phyloP scores from a whole-genome alignment of 2,888 invertebrate species.

The Lissonota sp. region DNA sequence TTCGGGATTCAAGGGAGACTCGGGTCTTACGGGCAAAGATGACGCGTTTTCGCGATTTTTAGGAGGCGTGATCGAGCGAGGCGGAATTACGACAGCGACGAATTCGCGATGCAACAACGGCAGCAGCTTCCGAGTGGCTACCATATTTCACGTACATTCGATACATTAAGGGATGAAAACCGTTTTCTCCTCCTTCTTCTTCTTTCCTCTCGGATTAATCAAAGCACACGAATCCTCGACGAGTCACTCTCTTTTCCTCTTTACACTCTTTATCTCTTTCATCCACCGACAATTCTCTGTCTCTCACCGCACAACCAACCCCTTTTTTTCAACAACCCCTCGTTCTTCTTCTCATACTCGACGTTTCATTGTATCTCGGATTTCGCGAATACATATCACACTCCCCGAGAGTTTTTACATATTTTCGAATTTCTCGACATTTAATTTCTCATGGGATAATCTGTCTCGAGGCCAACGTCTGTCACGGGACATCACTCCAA shows the following conservation, averaged over 20 bases:
- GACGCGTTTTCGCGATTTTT: background rate
- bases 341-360: constrained; percentile 15
- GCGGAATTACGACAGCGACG: constrained; percentile 26
- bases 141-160: constrained; percentile 61
- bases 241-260: constrained; percentile 37
- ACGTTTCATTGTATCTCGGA: background rate
- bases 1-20: constrained; percentile 25
- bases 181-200: background rate
- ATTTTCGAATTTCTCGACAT: constrained; percentile 5
- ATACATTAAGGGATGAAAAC: constrained; percentile 31
- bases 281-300: background rate
- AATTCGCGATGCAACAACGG: constrained; percentile 46
- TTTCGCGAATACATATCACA: constrained; percentile 25
- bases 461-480: constrained; percentile 15
- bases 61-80: constrained; percentile 5
- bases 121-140: constrained; percentile 59
- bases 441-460: constrained; percentile 9
- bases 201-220: background rate
- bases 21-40: constrained; percentile 39
- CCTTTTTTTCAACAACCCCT: background rate
- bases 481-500: constrained; percentile 6
- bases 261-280: constrained; percentile 9
- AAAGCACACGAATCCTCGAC: constrained; percentile 8
- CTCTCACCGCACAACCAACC: background rate
- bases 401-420: constrained; percentile 9